These are phyloP conservation scores for Myathropa florea DNA, from an alignment of 2,888 invertebrate species.

Conservation along the genomic window DNA sequence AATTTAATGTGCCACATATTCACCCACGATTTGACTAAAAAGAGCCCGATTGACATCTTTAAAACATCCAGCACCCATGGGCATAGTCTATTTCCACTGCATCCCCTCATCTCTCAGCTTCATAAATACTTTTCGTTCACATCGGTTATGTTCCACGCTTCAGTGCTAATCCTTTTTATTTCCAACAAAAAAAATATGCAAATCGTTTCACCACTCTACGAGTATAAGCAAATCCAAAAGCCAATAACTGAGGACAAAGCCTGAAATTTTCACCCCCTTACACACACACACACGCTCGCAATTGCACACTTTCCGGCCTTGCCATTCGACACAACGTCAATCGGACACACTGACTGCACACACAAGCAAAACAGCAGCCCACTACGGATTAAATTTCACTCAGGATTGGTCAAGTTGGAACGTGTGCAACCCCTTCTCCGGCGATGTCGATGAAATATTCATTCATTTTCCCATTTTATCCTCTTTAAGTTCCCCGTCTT, in stretches of 20 bases:
- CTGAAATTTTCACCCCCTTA: conserved; percentile 25
- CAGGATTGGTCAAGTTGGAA: conserved; percentile 25
- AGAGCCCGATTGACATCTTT: neutral
- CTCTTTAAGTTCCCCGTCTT: conserved; percentile 9
- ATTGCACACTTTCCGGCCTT: neutral
- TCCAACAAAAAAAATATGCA: conserved; percentile 23
- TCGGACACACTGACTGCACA: neutral
- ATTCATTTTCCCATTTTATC: conserved; percentile 2
- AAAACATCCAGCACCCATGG: no score
- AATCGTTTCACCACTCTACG: conserved; percentile 20
- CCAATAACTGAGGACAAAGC: conserved; percentile 40
- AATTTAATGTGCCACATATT: no score
- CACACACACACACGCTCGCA: neutral
- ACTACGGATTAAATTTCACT: conserved; percentile 56
- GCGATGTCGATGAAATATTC: neutral
- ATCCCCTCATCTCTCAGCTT: neutral
- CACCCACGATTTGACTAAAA: neutral
- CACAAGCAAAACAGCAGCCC: neutral
- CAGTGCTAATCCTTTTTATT: conserved; percentile 19
- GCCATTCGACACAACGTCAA: neutral
- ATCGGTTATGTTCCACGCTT: neutral
- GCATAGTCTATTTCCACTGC: neutral
- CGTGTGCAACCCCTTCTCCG: neutral
- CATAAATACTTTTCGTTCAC: neutral
- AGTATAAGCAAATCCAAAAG: conserved; percentile 18